Base-by-base conservation (phyloP, 2,113 vertebrate species). In the Carassius gibelio region DNA sequence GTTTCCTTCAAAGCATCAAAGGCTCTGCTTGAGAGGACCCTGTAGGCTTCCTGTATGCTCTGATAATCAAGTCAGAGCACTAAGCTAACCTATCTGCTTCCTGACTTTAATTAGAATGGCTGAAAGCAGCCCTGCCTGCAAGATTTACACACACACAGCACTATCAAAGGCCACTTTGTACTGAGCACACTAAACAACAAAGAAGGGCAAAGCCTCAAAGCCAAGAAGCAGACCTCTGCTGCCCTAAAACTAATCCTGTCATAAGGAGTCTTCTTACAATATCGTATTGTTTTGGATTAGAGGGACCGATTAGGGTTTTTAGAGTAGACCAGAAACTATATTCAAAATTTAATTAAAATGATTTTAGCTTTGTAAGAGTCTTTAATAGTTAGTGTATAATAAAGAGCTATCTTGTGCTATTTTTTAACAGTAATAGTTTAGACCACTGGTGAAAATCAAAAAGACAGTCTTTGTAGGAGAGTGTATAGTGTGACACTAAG, bases 141-240 rank as follows among this genome's bases (percentile, higher is more conserved):
- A 83, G 78, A 84, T 87, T 84, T 50, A 84, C 83, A 88, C 86
- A 81, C 75, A 81, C 75, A 87, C 52, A 81, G 59, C 75, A 82
- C 82, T 81, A 85, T 89, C 82, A 90, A 90, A 89, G 88, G 71
- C 82, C 82, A 89, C 86, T 86, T 88, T 90, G 88, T 90, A 66
- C 61, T 55, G 17, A 74, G 80, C 50, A 83, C 76, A 86, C 81
- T 34, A 23, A 71, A 13, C 36, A 84, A 84, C 62, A 68, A 82
- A 69, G 82, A 61, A 84, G 62, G 82, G 61, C 72, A 86, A 30
- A 82, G 82, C 81, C 64, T 84, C 77, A 85, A 86, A 74, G 62
- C 45, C 81, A 77, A 26, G 38, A 55, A 80, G 72, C 23, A 26
- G 81, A 87, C 48, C 76, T 75, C 45, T 64, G 85, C 80, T 83